phyloP scores from a whole-genome alignment of 1,140 invertebrate genomes.

The Spodoptera frugiperda region DNA sequence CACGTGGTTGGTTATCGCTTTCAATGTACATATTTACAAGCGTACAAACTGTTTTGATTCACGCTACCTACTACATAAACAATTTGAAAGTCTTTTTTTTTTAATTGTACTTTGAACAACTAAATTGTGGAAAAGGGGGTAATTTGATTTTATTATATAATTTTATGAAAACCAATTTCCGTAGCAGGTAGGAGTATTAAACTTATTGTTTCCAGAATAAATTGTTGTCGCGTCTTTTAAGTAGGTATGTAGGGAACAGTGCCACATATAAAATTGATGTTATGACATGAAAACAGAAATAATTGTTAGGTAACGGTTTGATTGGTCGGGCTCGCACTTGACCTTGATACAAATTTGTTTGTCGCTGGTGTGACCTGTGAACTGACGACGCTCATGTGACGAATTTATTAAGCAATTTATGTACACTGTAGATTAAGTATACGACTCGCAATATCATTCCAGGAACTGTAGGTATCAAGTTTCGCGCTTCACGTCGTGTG shows the following conservation, averaged over 20 bases:
- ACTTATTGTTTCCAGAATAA: no score
- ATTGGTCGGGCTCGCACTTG: constrained; percentile 56
- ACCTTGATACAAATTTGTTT: constrained; percentile 64
- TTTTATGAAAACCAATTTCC: no score
- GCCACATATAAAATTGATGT: neutral
- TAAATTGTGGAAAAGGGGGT: no score
- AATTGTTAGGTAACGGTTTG: constrained; percentile 16
- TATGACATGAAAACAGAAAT: neutral
- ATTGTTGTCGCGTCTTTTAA: neutral
- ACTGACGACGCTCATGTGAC: constrained; percentile 52
- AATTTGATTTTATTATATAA: no score
- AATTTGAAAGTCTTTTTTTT: constrained; percentile 4
- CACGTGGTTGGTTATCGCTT: constrained; percentile 31
- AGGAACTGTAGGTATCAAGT: constrained; percentile 46
- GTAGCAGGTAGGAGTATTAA: no score
- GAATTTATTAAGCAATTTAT: constrained; percentile 26
- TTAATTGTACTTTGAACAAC: neutral
- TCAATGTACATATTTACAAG: constrained; percentile 19
- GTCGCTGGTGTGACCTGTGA: constrained; percentile 55
- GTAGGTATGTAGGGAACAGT: neutral
- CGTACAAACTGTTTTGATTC: constrained; percentile 13
- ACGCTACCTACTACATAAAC: neutral
- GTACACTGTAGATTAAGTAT: neutral
- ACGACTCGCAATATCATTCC: constrained; percentile 36
- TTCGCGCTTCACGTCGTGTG: constrained; percentile 8